Evolutionary conservation across 2,888 invertebrate species (phyloP).

Genomic region (Aethes cnicana): DNA sequence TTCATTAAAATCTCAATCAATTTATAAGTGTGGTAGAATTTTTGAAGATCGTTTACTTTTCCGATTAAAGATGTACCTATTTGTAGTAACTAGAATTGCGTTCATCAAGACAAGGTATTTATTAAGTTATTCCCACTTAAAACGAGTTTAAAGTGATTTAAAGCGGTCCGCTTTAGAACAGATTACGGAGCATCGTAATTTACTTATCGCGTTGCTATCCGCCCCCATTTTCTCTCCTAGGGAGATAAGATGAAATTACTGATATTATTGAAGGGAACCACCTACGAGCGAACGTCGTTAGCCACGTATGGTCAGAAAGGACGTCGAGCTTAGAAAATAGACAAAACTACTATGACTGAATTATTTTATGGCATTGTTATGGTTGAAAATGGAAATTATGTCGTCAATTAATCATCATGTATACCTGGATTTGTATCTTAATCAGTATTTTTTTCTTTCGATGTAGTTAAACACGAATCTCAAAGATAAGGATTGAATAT

Average conservation of each 20-base stretch:
- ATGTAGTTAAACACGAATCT: too few species aligned
- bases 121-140: conserved; percentile 22
- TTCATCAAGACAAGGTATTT: too few species aligned
- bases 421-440: too few species aligned
- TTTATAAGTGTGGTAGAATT: too few species aligned
- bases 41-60: too few species aligned
- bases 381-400: background rate
- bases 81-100: too few species aligned
- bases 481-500: too few species aligned
- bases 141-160: conserved; percentile 37
- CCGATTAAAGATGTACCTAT: too few species aligned
- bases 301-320: conserved; percentile 22
- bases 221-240: conserved; percentile 54
- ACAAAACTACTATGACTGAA: background rate
- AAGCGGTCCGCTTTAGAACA: conserved; percentile 36
- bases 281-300: conserved; percentile 47
- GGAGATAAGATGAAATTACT: conserved; percentile 64
- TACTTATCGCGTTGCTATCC: conserved; percentile 46
- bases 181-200: conserved; percentile 44
- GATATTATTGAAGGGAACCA: conserved; percentile 60
- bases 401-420: too few species aligned
- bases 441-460: too few species aligned
- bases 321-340: background rate
- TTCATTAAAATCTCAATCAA: too few species aligned
- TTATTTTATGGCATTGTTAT: background rate